Percentiles rank a stretch among this genome's conserved stretches.
Conservation (phyloP, 30 jellyfish, hydroid and myxozoan genomes). For the Cassiopea andromeda region DNA sequence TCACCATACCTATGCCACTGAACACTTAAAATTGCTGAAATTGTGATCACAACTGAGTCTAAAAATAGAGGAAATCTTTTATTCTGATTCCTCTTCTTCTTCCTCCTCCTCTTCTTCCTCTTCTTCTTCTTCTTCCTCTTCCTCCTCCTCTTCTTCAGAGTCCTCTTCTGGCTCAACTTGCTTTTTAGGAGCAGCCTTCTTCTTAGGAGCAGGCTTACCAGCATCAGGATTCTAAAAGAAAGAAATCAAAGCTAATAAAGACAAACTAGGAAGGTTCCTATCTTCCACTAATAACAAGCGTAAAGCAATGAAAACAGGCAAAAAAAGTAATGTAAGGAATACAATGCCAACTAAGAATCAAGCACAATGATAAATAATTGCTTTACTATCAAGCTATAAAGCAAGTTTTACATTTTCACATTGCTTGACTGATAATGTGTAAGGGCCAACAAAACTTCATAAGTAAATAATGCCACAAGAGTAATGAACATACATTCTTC, state of each 20-base stretch:
- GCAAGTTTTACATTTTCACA: too few species aligned
- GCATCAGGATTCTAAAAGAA: slow-evolving; percentile 29
- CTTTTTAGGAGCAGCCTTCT: slow-evolving; percentile 65
- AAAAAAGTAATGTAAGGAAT: too few species aligned
- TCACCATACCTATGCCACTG: neutral
- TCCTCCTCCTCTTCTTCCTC: slow-evolving; percentile 95
- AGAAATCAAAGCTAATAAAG: neutral
- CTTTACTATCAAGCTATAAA: too few species aligned
- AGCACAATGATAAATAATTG: too few species aligned
- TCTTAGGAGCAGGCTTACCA: slow-evolving; percentile 50
- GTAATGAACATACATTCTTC: slow-evolving; percentile 42
- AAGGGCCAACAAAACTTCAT: neutral
- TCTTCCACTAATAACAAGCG: too few species aligned
- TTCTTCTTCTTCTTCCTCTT: slow-evolving; percentile 91
- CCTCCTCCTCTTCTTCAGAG: slow-evolving; percentile 79
- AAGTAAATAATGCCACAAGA: neutral
- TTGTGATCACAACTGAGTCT: neutral
- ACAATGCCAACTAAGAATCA: too few species aligned
- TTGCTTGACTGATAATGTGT: too few species aligned
- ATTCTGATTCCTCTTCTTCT: slow-evolving; percentile 86
- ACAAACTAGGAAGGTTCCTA: too few species aligned
- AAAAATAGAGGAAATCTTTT: neutral
- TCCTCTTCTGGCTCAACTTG: slow-evolving; percentile 70
- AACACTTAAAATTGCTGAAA: neutral
- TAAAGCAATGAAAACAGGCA: too few species aligned